phyloP scores from a whole-genome alignment of 2,113 vertebrate species.

The Erythrolamprus reginae region DNA sequence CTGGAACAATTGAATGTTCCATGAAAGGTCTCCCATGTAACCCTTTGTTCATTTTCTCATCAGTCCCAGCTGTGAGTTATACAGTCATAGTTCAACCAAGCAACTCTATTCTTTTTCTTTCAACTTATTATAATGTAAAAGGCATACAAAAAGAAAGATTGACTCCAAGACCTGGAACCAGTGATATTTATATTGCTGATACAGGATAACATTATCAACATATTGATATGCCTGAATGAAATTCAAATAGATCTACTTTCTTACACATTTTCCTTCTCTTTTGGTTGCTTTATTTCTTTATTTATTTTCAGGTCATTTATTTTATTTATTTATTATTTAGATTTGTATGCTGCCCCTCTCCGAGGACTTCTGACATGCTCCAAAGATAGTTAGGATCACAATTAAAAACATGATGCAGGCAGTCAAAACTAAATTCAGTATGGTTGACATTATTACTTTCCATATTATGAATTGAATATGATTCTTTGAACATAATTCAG shows the following conservation, averaged over 20 bases:
- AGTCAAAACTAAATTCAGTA: background rate
- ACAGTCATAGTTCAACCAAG: conserved; percentile 1
- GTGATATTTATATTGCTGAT: background rate
- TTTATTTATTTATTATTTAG: too few species aligned
- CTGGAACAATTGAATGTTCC: background rate
- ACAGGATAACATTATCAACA: background rate
- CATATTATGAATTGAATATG: background rate
- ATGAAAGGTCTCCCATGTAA: conserved; percentile 3
- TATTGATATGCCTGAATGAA: background rate
- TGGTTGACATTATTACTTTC: background rate
- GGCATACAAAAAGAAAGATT: background rate
- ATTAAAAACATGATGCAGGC: background rate
- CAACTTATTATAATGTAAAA: background rate
- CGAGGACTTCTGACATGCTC: background rate
- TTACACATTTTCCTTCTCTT: background rate
- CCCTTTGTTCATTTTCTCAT: conserved; percentile 18
- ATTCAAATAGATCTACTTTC: background rate
- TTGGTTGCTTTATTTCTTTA: background rate
- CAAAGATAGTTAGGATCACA: background rate
- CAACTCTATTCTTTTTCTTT: conserved; percentile 1
- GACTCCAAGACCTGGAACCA: background rate
- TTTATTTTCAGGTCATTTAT: background rate
- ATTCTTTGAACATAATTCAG: background rate
- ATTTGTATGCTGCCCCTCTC: too few species aligned
- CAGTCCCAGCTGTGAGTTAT: background rate